Evolutionary conservation across 2,113 vertebrate species (phyloP).

Genomic region (Leucopternis melanops): DNA sequence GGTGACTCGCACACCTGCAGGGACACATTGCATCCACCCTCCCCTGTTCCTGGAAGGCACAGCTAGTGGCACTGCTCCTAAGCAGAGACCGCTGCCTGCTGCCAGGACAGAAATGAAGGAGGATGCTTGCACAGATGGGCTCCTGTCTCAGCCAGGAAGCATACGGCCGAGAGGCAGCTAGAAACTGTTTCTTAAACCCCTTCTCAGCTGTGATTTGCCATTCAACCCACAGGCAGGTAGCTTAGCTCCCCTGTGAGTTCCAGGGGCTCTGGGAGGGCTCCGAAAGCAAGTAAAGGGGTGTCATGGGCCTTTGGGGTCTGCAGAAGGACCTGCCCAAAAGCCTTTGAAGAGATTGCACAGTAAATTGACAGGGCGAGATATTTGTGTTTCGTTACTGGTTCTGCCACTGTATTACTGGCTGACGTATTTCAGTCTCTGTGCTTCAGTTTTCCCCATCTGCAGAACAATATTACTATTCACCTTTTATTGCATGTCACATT

Average conservation of each 20-base stretch:
- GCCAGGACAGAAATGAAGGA: not conserved
- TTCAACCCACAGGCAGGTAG: not conserved
- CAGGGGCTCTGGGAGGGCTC: not conserved
- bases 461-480: not conserved
- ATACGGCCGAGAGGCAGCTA: not conserved
- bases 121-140: not conserved
- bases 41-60: not conserved
- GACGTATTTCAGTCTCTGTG: not conserved
- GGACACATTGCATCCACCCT: not conserved
- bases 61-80: not conserved
- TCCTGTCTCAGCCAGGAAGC: not conserved
- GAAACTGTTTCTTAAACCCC: not conserved
- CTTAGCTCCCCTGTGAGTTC: not conserved
- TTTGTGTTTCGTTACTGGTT: not conserved
- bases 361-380: not conserved
- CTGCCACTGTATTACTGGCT: not conserved
- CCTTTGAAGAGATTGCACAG: not conserved
- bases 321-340: not conserved
- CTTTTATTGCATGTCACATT: not conserved
- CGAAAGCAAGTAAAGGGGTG: not conserved
- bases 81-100: not conserved
- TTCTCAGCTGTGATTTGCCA: not conserved
- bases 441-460: not conserved
- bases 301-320: not conserved
- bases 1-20: rapidly evolving